Base-by-base conservation (phyloP, 2,797 vertebrate species). In the Sebastes matsubarae region DNA sequence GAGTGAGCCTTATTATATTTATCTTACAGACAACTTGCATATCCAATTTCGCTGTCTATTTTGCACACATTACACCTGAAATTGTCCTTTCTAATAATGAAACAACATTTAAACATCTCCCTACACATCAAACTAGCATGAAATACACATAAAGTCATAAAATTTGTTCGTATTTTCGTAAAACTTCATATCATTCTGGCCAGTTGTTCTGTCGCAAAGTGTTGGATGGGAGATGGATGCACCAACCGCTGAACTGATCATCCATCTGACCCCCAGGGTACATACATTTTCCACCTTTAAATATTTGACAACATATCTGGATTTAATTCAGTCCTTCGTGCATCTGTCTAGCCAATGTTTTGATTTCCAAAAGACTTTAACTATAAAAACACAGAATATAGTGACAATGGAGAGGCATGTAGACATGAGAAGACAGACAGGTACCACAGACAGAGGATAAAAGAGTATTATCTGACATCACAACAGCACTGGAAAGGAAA, bases 391-490 rank as follows among this genome's bases (percentile, higher is more conserved):
- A 42, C 20, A 52, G 25, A 75, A 72, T 54, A 60, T 11, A 50
- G 68, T 71, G 63, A 61, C 25, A 64, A 61, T 58, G 57, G 29
- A 69, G 20, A 42, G 42, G n/a, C 16, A 20, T 79, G 52, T 68
- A 69, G 74, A 36, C 52, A 42, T 52, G 46, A 72, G 59, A 82
- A 59, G 67, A 65, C 75, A 72, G 78, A 70, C 60, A 70, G 72
- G 73, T 75, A 79, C 18, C 67, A 67, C 82, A 76, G 75, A 80
- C 22, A 71, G 80, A 77, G 84, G 81, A 87, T 86, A 72, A 84
- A n/a, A 34, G 42, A 76, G 66, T 29, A 66, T 87, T 88, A 92
- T 89, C 73, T 84, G 77, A 87, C 80, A 87, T 87, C 75, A 83
- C 77, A 88, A 82, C 67, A 85, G 68, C 78, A 83, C 1, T 79